Conservation (phyloP, 2,888 invertebrate species). For the Cheiracanthium punctorium region DNA sequence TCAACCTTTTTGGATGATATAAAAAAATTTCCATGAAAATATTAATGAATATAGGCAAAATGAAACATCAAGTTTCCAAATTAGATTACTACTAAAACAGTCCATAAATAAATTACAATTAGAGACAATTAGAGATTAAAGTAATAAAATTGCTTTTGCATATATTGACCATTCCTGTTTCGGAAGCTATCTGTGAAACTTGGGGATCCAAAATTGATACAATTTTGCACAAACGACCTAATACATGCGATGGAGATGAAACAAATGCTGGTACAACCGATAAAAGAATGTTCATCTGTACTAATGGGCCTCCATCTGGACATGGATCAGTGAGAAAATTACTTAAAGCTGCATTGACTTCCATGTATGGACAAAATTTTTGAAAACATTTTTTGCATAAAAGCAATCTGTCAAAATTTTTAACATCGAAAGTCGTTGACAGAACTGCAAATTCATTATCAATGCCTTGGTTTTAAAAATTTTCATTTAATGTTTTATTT, state of each 20-base stretch:
- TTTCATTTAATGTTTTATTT: too few species aligned
- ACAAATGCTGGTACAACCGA: not conserved
- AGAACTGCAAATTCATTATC: not conserved
- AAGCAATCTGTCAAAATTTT: not conserved
- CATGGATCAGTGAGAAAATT: not conserved
- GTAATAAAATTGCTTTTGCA: too few species aligned
- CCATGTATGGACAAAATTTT: not conserved
- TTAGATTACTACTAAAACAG: not conserved
- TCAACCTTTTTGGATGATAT: too few species aligned
- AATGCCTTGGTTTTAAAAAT: not conserved
- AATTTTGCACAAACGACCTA: not conserved
- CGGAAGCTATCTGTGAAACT: constrained; percentile 7
- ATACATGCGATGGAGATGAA: not conserved
- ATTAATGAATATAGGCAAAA: too few species aligned
- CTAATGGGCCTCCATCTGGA: constrained; percentile 2
- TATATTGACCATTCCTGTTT: not conserved
- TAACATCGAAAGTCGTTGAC: not conserved
- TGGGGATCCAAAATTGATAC: not conserved
- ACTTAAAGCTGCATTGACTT: not conserved
- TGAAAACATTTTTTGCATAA: not conserved
- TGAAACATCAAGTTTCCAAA: too few species aligned
- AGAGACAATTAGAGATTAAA: not conserved
- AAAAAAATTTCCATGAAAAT: too few species aligned
- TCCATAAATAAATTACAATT: not conserved
- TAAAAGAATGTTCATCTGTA: too few species aligned